phyloP scores from a whole-genome alignment of 2,797 vertebrate genomes.

The Myiotriccus ornatus region DNA sequence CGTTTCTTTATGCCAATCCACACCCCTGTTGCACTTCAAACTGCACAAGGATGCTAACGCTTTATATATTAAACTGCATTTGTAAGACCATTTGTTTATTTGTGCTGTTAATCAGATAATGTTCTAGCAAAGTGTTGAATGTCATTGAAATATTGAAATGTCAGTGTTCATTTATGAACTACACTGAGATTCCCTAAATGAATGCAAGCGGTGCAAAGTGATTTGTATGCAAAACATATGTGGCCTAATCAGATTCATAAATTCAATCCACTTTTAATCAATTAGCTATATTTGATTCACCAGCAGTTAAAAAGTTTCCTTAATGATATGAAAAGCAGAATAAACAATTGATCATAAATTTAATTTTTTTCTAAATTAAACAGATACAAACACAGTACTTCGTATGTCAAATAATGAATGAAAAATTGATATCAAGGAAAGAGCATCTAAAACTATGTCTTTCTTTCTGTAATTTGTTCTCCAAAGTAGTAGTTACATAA shows the following conservation, averaged over 20 bases:
- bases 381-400: not conserved
- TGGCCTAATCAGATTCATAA: slow-evolving; percentile 63
- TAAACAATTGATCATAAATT: slow-evolving; percentile 42
- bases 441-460: not conserved
- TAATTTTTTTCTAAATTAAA: slow-evolving; percentile 1
- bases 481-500: not conserved
- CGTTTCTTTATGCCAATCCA: not conserved
- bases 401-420: not conserved
- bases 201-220: slow-evolving; percentile 25
- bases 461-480: not conserved
- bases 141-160: slow-evolving; percentile 59
- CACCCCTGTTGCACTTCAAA: not conserved
- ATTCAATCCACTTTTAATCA: slow-evolving; percentile 66
- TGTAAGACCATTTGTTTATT: slow-evolving; percentile 49
- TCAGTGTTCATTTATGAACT: slow-evolving; percentile 48
- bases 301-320: slow-evolving; percentile 58
- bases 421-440: not conserved
- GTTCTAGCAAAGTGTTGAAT: slow-evolving; percentile 11
- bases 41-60: not conserved
- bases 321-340: slow-evolving; percentile 56
- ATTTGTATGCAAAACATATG: slow-evolving; percentile 64
- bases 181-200: slow-evolving; percentile 34
- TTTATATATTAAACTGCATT: not conserved
- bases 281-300: slow-evolving; percentile 62
- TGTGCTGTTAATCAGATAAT: slow-evolving; percentile 41